A percentile compares a stretch with the other conserved stretches of the same genome.
These are phyloP conservation scores for Amiota mariae DNA, from an alignment of 2,888 invertebrate species.

Conservation along the genomic window DNA sequence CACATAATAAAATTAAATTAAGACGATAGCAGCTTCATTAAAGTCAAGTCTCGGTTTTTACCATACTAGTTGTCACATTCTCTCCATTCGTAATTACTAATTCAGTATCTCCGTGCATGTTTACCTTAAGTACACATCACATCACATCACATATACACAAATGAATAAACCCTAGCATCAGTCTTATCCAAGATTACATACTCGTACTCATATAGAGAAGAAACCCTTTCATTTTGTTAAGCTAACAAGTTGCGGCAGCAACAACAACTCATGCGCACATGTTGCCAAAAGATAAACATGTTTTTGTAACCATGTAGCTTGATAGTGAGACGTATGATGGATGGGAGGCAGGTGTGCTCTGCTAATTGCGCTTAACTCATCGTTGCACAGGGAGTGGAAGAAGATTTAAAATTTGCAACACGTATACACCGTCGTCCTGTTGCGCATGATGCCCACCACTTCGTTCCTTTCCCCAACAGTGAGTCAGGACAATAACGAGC, in stretches of 20 bases:
- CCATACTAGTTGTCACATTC: background rate
- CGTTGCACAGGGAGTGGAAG: background rate
- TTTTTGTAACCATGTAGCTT: background rate
- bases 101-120: background rate
- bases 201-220: background rate
- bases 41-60: background rate
- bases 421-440: constrained; percentile 25
- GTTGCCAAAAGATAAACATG: constrained; percentile 23
- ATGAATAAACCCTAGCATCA: background rate
- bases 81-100: constrained; percentile 6
- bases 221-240: constrained; percentile 16
- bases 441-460: constrained; percentile 12
- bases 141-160: background rate
- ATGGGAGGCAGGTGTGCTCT: background rate
- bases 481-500: constrained; percentile 28
- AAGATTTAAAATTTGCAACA: constrained; percentile 27
- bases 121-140: constrained; percentile 6
- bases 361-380: constrained; percentile 28
- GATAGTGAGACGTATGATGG: background rate
- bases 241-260: constrained; percentile 22
- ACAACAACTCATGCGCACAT: constrained; percentile 23
- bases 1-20: too few species aligned
- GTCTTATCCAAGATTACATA: background rate
- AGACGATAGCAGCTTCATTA: background rate
- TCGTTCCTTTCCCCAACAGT: background rate